Evolutionary conservation across 2,113 vertebrate genomes (phyloP), one percentile per base, ranked within the genome.

Genomic region (Lagopus muta): DNA sequence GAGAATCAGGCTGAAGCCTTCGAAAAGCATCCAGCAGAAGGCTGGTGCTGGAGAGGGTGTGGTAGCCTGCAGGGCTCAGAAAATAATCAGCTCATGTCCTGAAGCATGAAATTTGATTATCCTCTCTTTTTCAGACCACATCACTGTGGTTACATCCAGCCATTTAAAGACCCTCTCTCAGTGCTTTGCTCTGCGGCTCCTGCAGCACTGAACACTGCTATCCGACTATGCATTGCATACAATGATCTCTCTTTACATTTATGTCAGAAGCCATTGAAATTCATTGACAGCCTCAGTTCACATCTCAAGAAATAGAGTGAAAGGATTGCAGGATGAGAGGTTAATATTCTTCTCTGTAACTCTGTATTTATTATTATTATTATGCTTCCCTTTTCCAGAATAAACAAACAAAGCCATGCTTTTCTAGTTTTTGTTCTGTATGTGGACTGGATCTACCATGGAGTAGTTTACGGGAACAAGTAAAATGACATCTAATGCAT

Each of bases 51-150:
- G 13, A 40, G 40, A 81, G 32, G 42, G 36, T 77, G 50, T 48
- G 9, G 20, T 43, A 58, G 24, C 75, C 73, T 54, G 43, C 18
- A 24, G n/a, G n/a, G n/a, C 45, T 69, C 60, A 57, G 36, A 61
- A 93, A 85, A 88, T 43, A 73, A 80, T 81, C 69, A 90, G 15
- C 47, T 94, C 84, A 55, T 55, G 32, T 71, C 65, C 65, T 42
- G 19, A 78, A 74, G 57, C 50, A 72, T 83, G 86, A 71, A n/a
- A 83, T 83, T 45, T 58, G 47, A 76, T 95, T 83, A 89, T 86
- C n/a, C n/a, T 80, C 47, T 70, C 79, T 91, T 79, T 72, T 60
- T 89, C 77, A 76, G 77, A 72, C 45, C 62, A 61, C 57, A 83
- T 72, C 69, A 52, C 64, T 72, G 42, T 0, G 0, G 47, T 91